Conservation (phyloP, 2,797 vertebrate species). For the Loriculus beryllinus region DNA sequence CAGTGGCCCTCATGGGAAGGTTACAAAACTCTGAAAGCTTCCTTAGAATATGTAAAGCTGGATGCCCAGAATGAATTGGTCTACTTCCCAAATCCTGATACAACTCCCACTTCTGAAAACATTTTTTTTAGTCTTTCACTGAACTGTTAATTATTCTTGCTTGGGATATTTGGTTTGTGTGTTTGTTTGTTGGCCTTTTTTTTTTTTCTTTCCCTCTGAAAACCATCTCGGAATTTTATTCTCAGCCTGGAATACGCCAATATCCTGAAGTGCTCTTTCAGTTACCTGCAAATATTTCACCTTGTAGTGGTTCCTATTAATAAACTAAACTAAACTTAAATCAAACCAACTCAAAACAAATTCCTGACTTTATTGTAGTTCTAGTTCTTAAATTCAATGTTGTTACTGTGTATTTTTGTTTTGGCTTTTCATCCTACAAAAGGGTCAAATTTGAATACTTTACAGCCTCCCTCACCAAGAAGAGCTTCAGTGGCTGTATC, state of each 20-base stretch:
- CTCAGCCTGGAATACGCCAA: background rate
- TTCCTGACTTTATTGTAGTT: background rate
- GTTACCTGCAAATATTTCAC: background rate
- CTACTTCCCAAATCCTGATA: background rate
- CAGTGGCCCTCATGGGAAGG: background rate
- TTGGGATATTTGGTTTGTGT: background rate
- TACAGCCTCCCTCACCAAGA: background rate
- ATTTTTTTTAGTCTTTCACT: background rate
- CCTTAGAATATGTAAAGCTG: background rate
- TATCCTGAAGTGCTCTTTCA: background rate
- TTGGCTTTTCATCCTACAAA: background rate
- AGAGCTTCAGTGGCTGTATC: background rate
- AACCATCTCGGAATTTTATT: background rate
- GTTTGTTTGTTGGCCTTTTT: accelerated
- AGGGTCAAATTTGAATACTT: background rate
- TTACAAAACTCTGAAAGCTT: background rate
- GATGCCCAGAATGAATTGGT: background rate
- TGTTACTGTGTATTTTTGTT: background rate
- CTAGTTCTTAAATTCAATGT: background rate
- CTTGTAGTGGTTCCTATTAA: background rate
- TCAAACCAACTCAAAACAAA: background rate
- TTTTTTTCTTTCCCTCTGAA: background rate
- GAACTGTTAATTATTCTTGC: background rate
- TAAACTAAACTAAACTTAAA: background rate
- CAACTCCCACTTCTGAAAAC: background rate